phyloP scores from a whole-genome alignment of 2,113 vertebrate genomes.

The Nycticryphes semicollaris region DNA sequence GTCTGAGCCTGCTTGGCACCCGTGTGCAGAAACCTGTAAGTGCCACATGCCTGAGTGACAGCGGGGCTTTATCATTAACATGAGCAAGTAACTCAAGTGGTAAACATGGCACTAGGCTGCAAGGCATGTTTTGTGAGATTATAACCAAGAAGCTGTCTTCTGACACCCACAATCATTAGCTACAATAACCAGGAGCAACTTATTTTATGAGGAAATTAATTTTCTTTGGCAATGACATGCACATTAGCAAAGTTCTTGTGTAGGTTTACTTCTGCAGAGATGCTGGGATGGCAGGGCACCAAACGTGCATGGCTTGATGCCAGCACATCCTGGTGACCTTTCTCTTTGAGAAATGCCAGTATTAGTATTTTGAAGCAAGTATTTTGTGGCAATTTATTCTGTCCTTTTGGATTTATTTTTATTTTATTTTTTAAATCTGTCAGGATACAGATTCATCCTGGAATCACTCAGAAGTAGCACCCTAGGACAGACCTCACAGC shows the following conservation, averaged over 20 bases:
- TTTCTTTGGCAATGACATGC: background rate
- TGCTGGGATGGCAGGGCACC: background rate
- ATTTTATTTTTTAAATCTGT: background rate
- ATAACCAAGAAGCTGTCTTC: background rate
- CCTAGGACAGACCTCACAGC: background rate
- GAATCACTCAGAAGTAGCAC: background rate
- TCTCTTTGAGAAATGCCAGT: background rate
- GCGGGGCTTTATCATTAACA: background rate
- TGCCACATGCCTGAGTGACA: background rate
- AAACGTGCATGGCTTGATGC: background rate
- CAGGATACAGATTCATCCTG: background rate
- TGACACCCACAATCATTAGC: background rate
- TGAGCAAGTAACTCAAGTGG: background rate
- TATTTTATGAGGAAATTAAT: background rate
- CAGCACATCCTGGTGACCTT: background rate
- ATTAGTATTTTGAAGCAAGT: background rate
- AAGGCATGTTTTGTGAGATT: background rate
- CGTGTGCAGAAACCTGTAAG: background rate
- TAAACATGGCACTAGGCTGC: background rate
- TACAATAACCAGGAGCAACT: background rate
- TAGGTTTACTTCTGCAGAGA: background rate
- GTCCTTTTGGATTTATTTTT: background rate
- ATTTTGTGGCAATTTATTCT: background rate
- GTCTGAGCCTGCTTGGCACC: background rate
- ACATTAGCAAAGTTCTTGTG: background rate